A percentile compares a stretch with the other conserved stretches of the same genome.
These are phyloP conservation scores for Cherax quadricarinatus DNA, from an alignment of 1,140 invertebrate genomes.

Conservation along the genomic window DNA sequence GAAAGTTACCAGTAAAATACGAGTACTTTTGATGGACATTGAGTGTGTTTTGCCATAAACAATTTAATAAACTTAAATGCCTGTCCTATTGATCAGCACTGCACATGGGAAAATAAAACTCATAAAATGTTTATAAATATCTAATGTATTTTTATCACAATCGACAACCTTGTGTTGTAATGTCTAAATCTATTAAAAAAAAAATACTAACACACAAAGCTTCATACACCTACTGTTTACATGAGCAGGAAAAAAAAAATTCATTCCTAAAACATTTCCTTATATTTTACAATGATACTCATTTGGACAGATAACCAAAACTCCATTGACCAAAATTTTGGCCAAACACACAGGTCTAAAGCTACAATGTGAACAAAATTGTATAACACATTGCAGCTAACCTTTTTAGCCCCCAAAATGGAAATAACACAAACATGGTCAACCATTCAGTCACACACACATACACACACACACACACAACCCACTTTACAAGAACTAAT, in stretches of 20 bases:
- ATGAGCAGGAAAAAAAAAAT: background rate
- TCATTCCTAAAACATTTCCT: background rate
- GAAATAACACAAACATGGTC: background rate
- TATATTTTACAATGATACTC: background rate
- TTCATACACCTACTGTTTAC: background rate
- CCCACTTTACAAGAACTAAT: background rate
- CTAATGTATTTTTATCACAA: constrained; percentile 14
- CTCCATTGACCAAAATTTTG: background rate
- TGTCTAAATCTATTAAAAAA: background rate
- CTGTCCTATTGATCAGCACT: background rate
- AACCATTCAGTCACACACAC: background rate
- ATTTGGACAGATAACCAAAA: background rate
- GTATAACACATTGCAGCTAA: background rate
- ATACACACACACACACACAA: background rate
- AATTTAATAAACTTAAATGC: background rate
- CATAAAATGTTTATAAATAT: constrained; percentile 9
- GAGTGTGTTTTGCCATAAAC: background rate
- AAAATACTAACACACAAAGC: constrained; percentile 4
- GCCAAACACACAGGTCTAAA: background rate
- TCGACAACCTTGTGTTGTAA: background rate
- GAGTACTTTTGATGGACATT: background rate
- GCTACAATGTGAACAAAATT: background rate
- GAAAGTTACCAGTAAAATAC: background rate
- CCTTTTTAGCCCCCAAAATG: background rate
- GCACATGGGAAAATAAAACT: background rate